Evolutionary conservation across 2,113 vertebrate genomes (phyloP).

Genomic region (Pongo abelii): DNA sequence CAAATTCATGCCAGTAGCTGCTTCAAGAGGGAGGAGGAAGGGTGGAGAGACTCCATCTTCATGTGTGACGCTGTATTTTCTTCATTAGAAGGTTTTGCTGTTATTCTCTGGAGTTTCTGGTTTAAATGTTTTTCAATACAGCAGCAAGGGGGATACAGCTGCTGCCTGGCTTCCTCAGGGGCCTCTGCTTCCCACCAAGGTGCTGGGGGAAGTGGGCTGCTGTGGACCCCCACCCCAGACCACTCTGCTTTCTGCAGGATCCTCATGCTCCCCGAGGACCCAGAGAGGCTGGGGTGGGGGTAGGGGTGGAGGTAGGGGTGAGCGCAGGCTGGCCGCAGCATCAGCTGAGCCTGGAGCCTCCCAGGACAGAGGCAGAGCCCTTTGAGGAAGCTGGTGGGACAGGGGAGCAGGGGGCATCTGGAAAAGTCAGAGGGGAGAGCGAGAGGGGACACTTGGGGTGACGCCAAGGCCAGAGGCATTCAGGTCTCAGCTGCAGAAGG

Average conservation of each 20-base stretch:
- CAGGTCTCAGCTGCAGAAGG: not conserved
- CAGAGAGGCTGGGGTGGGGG: not conserved
- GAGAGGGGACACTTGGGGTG: not conserved
- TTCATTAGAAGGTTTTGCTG: not conserved
- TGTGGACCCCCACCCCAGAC: not conserved
- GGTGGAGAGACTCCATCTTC: not conserved
- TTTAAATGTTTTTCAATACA: not conserved
- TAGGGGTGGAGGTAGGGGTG: no score
- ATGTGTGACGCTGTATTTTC: not conserved
- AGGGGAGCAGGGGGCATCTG: not conserved
- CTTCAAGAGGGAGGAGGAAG: not conserved
- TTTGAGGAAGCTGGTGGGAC: not conserved
- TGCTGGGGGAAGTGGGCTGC: not conserved
- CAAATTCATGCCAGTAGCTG: not conserved
- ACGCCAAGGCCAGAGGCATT: not conserved
- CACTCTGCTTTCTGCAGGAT: not conserved
- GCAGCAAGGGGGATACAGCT: not conserved
- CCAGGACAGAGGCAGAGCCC: not conserved
- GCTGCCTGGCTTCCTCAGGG: not conserved
- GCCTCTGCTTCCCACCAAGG: not conserved
- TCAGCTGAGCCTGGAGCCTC: not conserved
- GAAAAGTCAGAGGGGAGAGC: not conserved
- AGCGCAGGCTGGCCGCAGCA: not conserved
- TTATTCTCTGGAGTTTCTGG: conserved; percentile 14
- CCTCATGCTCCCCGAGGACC: not conserved